phyloP scores from a whole-genome alignment of 2,113 vertebrate species.

The Syngnathus scovelli region DNA sequence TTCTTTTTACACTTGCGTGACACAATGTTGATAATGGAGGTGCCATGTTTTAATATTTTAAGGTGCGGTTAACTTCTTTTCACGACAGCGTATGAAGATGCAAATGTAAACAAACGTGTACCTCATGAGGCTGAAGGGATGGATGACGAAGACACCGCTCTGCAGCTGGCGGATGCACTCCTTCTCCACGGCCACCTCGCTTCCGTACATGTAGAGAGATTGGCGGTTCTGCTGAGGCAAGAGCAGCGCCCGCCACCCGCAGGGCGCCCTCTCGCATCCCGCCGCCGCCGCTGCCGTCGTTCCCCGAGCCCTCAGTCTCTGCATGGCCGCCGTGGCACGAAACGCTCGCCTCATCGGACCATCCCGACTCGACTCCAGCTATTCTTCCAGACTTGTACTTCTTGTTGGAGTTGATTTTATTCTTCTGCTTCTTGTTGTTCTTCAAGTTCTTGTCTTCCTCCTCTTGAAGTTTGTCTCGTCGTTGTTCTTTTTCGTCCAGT shows the following conservation, averaged over 20 bases:
- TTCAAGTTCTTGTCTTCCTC: not conserved
- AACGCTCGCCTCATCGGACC: conserved; percentile 39
- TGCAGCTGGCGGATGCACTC: conserved; percentile 66
- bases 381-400: not conserved
- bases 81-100: not conserved
- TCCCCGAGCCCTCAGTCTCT: conserved; percentile 49
- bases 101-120: conserved; percentile 31
- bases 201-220: conserved; percentile 73
- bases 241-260: conserved; percentile 66
- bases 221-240: conserved; percentile 71
- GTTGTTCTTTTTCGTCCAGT: not conserved
- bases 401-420: conserved; percentile 2
- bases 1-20: not conserved
- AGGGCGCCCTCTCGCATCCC: conserved; percentile 48
- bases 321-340: conserved; percentile 44
- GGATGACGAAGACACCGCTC: conserved; percentile 69
- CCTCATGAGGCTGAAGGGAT: conserved; percentile 74
- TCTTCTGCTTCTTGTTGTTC: conserved; percentile 8
- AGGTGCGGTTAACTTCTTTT: not conserved
- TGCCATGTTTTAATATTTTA: not conserved
- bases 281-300: not conserved
- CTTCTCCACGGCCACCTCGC: conserved; percentile 72
- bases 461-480: not conserved
- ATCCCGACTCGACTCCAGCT: conserved; percentile 29
- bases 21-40: not conserved